Evolutionary conservation across 2,888 invertebrate genomes (phyloP).

Genomic region (Anaspis maculata): DNA sequence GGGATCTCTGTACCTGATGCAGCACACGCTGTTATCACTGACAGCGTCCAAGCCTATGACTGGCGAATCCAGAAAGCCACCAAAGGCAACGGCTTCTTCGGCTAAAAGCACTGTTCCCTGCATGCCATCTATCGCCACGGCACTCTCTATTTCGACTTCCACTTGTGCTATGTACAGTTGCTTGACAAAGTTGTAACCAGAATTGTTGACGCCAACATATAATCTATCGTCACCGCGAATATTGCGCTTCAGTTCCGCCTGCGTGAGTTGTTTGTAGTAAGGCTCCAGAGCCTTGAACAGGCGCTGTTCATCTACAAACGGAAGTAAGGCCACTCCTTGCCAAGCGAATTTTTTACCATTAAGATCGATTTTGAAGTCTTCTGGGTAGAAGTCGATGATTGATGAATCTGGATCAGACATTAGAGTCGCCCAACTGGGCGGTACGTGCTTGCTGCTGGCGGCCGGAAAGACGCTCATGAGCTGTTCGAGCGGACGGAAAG

Average conservation of each 20-base stretch:
- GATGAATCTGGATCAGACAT: constrained; percentile 89
- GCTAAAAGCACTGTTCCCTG: constrained; percentile 70
- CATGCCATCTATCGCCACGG: constrained; percentile 72
- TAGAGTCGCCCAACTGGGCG: constrained; percentile 82
- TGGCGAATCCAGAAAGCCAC: constrained; percentile 62
- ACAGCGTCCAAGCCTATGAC: constrained; percentile 60
- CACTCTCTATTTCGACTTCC: constrained; percentile 46
- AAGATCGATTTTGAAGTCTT: constrained; percentile 93
- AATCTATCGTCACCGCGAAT: constrained; percentile 81
- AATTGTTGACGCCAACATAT: constrained; percentile 69
- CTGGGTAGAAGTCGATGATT: constrained; percentile 98
- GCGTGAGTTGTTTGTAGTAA: constrained; percentile 70
- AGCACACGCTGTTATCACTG: constrained; percentile 50
- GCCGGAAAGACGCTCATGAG: constrained; percentile 99
- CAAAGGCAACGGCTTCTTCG: constrained; percentile 57
- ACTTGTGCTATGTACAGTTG: constrained; percentile 57
- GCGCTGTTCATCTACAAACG: constrained; percentile 93
- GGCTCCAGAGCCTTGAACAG: constrained; percentile 75
- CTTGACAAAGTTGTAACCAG: constrained; percentile 59
- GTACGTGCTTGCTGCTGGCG: constrained; percentile 90
- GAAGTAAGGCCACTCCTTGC: constrained; percentile 97
- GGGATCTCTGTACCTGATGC: constrained; percentile 74
- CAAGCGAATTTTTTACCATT: constrained; percentile 99
- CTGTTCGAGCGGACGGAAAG: constrained; percentile 97
- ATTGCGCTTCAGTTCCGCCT: constrained; percentile 83